Evolutionary conservation across 2,113 vertebrate genomes (phyloP).

Genomic region (Phrynosoma platyrhinos): DNA sequence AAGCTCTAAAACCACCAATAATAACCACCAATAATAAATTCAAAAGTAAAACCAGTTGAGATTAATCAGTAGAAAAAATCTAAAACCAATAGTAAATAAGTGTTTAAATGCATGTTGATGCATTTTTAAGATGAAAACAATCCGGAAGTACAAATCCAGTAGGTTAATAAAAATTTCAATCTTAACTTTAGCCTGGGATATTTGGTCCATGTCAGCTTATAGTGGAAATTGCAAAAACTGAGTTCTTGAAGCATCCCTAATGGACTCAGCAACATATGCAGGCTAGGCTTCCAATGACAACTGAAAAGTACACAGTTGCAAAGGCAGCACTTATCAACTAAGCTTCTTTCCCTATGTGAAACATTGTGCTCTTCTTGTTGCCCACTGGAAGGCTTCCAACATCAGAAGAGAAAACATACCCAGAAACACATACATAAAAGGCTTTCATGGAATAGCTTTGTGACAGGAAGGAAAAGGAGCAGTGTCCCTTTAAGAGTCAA

Average conservation of each 20-base stretch:
- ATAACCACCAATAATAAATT: too few relatives aligned
- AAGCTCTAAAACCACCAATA: too few relatives aligned
- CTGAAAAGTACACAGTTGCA: constrained; percentile 6
- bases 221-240: too few relatives aligned
- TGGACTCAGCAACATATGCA: neutral
- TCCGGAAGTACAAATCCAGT: neutral
- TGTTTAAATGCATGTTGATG: neutral
- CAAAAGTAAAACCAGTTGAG: too few relatives aligned
- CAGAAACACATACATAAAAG: neutral
- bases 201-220: neutral
- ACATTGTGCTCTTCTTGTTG: constrained; percentile 57
- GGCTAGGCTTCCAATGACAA: neutral
- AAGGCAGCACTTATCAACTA: constrained; percentile 47
- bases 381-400: constrained; percentile 61
- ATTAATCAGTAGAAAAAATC: too few relatives aligned
- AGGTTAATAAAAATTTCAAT: neutral
- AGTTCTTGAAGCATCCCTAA: neutral
- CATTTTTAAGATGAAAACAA: neutral
- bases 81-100: too few relatives aligned
- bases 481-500: constrained; percentile 84
- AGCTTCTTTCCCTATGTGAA: constrained; percentile 40
- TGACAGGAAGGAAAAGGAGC: constrained; percentile 64
- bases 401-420: neutral
- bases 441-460: constrained; percentile 28
- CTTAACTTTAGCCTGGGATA: neutral